Evolutionary conservation across 2,113 vertebrate genomes (phyloP).

Genomic region (Sinocyclocheilus grahami): DNA sequence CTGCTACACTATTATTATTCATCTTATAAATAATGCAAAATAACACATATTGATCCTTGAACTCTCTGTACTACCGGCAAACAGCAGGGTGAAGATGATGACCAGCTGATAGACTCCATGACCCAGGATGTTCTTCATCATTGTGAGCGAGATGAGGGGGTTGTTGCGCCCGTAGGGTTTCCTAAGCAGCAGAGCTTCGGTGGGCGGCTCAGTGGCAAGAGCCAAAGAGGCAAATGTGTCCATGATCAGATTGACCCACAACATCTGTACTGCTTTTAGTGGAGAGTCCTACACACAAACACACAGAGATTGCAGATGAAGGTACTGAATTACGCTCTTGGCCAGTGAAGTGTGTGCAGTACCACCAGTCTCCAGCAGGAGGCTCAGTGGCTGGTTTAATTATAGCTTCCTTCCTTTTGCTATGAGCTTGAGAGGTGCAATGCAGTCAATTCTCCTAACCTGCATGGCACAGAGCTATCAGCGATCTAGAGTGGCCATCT

Average conservation of each 20-base stretch:
- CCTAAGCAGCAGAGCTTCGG: conserved; percentile 84
- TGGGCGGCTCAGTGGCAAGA: conserved; percentile 88
- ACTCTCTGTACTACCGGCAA: conserved; percentile 75
- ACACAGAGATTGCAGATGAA: neutral
- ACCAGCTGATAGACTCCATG: conserved; percentile 89
- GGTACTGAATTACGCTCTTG: neutral
- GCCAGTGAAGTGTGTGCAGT: conserved; percentile 13
- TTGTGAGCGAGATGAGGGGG: conserved; percentile 90
- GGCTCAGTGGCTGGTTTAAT: conserved; percentile 34
- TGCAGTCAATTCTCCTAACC: conserved; percentile 47
- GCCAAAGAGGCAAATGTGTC: conserved; percentile 91
- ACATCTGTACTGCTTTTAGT: conserved; percentile 91
- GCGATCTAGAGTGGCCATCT: neutral
- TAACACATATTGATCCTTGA: neutral
- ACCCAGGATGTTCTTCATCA: conserved; percentile 94
- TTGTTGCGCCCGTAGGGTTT: conserved; percentile 91
- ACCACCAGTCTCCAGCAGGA: conserved; percentile 42
- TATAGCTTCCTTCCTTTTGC: neutral
- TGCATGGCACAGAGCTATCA: conserved; percentile 30
- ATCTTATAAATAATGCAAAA: conserved; percentile 13
- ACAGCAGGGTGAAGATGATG: conserved; percentile 89
- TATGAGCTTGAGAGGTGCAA: conserved; percentile 42
- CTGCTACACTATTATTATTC: neutral
- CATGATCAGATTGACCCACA: conserved; percentile 95
- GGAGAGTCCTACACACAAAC: conserved; percentile 83